These are phyloP conservation scores for Lycopodina hypogea DNA, from an alignment of 37 sponge, comb jelly and placozoan genomes.

Conservation along the genomic window DNA sequence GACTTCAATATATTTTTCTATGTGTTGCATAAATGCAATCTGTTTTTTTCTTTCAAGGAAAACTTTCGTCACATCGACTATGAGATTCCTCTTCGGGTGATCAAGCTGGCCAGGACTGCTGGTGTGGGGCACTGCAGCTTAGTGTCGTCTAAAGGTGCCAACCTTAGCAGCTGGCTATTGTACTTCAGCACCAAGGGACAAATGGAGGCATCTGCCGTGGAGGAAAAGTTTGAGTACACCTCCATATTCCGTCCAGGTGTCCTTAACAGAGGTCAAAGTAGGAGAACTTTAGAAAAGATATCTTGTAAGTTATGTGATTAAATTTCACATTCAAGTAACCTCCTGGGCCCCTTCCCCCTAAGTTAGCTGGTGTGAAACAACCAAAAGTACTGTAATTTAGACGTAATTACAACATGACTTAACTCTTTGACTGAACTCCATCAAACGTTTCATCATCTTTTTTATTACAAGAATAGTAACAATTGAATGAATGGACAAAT, in stretches of 20 bases:
- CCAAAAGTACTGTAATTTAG: too few relatives aligned
- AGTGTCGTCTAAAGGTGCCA: constrained; percentile 56
- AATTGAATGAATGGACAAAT: too few relatives aligned
- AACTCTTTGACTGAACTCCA: too few relatives aligned
- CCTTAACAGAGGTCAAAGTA: constrained; percentile 55
- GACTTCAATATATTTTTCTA: too few relatives aligned
- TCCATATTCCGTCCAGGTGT: constrained; percentile 72
- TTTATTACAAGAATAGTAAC: too few relatives aligned
- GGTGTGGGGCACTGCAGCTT: constrained; percentile 76
- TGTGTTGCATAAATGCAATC: too few relatives aligned
- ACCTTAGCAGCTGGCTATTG: constrained; percentile 76
- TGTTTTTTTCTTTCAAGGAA: constrained; percentile 23
- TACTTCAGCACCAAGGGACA: constrained; percentile 75
- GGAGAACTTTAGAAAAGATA: constrained; percentile 43
- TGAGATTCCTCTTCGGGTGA: constrained; percentile 60
- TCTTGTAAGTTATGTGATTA: too few relatives aligned
- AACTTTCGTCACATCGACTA: constrained; percentile 71
- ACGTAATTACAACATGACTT: too few relatives aligned
- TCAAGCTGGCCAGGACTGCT: constrained; percentile 53
- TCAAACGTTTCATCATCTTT: too few relatives aligned
- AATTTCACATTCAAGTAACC: too few relatives aligned
- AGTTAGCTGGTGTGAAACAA: too few relatives aligned
- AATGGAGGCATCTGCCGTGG: constrained; percentile 53
- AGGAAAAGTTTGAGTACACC: constrained; percentile 28
- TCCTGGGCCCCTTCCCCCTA: too few relatives aligned